Evolutionary conservation across 2,113 vertebrate genomes (phyloP), one percentile per base, ranked within the genome.

Genomic region (Tenebrosternarchus preto): DNA sequence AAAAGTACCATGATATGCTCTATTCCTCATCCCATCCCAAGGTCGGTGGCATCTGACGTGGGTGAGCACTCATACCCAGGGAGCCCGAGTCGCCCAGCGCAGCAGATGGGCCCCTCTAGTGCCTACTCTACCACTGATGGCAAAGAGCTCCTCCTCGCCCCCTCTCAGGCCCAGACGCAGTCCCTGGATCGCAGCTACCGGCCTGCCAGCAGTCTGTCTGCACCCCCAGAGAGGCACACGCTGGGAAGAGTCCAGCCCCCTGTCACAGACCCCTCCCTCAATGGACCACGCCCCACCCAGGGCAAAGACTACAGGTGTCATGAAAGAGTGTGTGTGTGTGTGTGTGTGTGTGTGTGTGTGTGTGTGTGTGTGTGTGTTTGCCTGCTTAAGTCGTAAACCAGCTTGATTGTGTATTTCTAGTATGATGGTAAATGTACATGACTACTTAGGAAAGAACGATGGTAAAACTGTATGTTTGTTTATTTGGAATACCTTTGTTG

Each of bases 261-360:
- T 69, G 88, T 90, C 0, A 85, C 93, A 56, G 96, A 96, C 70
- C 86, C 92, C 0, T 89, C 92, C 5, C 93, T 96, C 27, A 96
- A 96, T 0, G 96, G 96, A n/a, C 96, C 96, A 0, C 89, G 95
- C 22, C 94, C 94, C 39, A 94, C 93, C 85, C 87, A 94, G 0
- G 86, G 94, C 76, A 97, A 97, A 87, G 96, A 96, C 43, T 97
- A 95, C 83, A 91, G 95, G 87, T 95, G 64, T 16, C n/a, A n/a
- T n/a, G n/a, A n/a, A n/a, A n/a, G n/a, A n/a, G 80, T 3, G 91
- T 83, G 7, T 85, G 88, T 20, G 69, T 89, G 85, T 60, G 15
- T n/a, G 31, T 76, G 57, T 43, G 64, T 16, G 8, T 19, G 1
- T 77, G 20, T 67, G 39, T 46, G 39, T 46, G 39, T 46, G 39